Conservation (phyloP, 2,888 invertebrate genomes). For the Tetragonula carbonaria region DNA sequence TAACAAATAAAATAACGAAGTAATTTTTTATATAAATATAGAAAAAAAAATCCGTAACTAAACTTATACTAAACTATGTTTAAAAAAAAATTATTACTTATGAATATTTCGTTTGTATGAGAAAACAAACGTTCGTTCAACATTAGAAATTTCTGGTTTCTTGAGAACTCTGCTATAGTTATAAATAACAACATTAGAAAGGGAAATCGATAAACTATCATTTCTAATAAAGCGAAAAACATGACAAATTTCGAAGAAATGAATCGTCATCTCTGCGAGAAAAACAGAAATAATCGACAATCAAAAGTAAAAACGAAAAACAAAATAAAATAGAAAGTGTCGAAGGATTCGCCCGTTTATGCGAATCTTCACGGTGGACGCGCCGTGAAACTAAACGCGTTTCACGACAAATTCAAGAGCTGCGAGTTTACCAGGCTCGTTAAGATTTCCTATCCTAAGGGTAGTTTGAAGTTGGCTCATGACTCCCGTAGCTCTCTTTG, state of each 20-base stretch:
- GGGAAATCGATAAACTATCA: neutral
- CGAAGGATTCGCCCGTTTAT: neutral
- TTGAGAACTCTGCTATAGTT: too few species aligned
- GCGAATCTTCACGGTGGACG: neutral
- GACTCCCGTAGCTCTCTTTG: neutral
- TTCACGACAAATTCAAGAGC: neutral
- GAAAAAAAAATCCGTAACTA: too few species aligned
- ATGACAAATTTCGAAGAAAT: too few species aligned
- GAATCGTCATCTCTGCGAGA: neutral
- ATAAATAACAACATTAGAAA: too few species aligned
- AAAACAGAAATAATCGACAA: neutral
- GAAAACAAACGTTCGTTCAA: too few species aligned
- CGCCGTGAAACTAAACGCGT: neutral
- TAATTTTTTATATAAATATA: too few species aligned
- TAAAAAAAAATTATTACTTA: too few species aligned
- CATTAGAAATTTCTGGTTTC: too few species aligned
- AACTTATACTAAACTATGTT: too few species aligned
- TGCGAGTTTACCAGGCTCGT: conserved; percentile 15
- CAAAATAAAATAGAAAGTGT: neutral
- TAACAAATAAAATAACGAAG: too few species aligned
- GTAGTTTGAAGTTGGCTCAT: conserved; percentile 5
- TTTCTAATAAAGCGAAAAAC: too few species aligned
- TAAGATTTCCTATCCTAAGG: neutral
- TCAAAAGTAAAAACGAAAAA: neutral
- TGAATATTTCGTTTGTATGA: too few species aligned